phyloP scores from a whole-genome alignment of 2,888 invertebrate genomes.

The Saturnia japonica region DNA sequence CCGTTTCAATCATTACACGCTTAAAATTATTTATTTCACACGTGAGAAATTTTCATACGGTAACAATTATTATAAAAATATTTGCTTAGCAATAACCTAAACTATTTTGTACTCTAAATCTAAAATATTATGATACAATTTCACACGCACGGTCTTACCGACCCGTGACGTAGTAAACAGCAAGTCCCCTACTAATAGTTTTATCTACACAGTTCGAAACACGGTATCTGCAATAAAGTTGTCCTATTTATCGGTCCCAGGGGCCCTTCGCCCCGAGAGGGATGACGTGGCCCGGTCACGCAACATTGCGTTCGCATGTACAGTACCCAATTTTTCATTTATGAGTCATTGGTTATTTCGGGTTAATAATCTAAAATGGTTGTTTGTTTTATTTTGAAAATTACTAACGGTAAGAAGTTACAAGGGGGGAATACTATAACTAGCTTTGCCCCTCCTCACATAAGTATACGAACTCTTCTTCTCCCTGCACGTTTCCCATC shows the following conservation, averaged over 20 bases:
- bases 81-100: not conserved
- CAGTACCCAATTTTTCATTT: conserved; percentile 11
- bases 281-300: conserved; percentile 42
- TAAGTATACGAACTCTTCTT: no score
- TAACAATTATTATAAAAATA: not conserved
- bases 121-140: not conserved
- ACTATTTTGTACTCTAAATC: not conserved
- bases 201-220: conserved; percentile 33
- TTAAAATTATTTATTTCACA: not conserved
- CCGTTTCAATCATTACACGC: not conserved
- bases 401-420: not conserved
- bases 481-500: no score
- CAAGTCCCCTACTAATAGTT: conserved; percentile 15
- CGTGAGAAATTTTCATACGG: not conserved
- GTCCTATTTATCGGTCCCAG: conserved; percentile 47
- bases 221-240: conserved; percentile 37
- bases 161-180: conserved; percentile 8
- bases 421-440: no score
- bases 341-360: conserved; percentile 42
- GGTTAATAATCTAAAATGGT: not conserved
- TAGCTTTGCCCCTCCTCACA: no score
- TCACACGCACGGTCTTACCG: not conserved
- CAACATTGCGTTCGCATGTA: conserved; percentile 28
- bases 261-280: conserved; percentile 35
- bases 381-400: not conserved